phyloP scores from a whole-genome alignment of 2,797 vertebrate species.

The Neosilurus mollespiculum region DNA sequence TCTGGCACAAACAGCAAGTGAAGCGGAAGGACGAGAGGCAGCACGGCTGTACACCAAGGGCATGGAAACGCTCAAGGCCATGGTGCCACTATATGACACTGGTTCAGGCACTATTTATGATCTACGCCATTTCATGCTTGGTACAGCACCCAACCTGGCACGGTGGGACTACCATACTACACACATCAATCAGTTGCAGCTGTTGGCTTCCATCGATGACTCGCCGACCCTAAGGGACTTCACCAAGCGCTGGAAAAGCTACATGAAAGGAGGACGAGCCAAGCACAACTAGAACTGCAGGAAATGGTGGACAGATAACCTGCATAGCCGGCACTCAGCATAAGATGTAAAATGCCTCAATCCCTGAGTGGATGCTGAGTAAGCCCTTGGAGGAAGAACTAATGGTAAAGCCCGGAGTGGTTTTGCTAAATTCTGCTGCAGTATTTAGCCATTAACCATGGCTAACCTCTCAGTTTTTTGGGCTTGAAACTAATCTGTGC shows the following conservation, averaged over 20 bases:
- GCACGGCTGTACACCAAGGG: constrained; percentile 83
- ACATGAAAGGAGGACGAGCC: constrained; percentile 89
- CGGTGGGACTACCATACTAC: constrained; percentile 99
- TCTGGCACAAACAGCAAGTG: constrained; percentile 89
- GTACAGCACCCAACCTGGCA: constrained; percentile 92
- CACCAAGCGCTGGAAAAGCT: constrained; percentile 92
- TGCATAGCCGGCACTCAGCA: neutral
- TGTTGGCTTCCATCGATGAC: constrained; percentile 86
- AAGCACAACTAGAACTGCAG: constrained; percentile 91
- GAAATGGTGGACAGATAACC: constrained; percentile 6
- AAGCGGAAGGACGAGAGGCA: constrained; percentile 84
- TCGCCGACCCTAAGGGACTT: constrained; percentile 90
- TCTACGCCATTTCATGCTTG: constrained; percentile 93
- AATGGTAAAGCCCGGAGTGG: constrained; percentile 35
- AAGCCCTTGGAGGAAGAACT: constrained; percentile 13
- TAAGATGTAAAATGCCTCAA: neutral
- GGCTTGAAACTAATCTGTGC: constrained; percentile 63
- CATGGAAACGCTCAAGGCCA: constrained; percentile 93
- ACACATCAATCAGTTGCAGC: constrained; percentile 98
- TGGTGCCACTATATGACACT: constrained; percentile 95
- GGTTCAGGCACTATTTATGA: constrained; percentile 98
- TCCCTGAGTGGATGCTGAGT: constrained; percentile 15
- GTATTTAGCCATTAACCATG: constrained; percentile 55
- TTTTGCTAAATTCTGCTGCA: constrained; percentile 58
- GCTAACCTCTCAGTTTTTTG: constrained; percentile 57